These are phyloP conservation scores for Dinoponera quadriceps DNA, from an alignment of 1,140 invertebrate species.

Conservation along the genomic window DNA sequence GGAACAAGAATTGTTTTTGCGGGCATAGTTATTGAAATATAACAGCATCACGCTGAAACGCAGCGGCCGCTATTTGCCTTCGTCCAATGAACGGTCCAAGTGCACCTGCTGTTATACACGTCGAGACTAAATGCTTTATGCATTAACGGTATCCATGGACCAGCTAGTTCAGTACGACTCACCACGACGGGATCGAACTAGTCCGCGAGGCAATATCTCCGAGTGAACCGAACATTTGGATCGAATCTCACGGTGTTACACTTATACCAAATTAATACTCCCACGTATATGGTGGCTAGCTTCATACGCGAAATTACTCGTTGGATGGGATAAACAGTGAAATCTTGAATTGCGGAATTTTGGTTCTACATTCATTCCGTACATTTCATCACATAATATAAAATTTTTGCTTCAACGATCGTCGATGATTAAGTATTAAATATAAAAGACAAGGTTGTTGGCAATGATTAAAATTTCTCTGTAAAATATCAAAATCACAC, in stretches of 20 bases:
- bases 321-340: too few species aligned
- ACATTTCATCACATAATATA: too few species aligned
- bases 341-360: too few species aligned
- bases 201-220: background rate
- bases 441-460: too few species aligned
- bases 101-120: constrained; percentile 14
- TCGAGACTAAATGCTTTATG: constrained; percentile 46
- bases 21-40: constrained; percentile 43
- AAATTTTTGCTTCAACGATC: too few species aligned
- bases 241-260: constrained; percentile 8
- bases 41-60: constrained; percentile 27
- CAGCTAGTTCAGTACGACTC: background rate
- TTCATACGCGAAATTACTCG: background rate
- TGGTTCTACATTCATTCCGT: too few species aligned
- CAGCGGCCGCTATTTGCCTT: constrained; percentile 18
- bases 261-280: constrained; percentile 11
- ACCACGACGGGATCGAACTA: background rate
- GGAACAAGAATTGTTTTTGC: constrained; percentile 32
- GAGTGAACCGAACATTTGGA: background rate
- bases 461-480: too few species aligned
- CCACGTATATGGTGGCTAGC: background rate
- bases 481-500: too few species aligned
- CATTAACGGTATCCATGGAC: constrained; percentile 16
- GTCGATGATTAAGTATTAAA: too few species aligned
- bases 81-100: background rate